phyloP scores from a whole-genome alignment of 2,888 invertebrate species.

The Spilarctia lutea region DNA sequence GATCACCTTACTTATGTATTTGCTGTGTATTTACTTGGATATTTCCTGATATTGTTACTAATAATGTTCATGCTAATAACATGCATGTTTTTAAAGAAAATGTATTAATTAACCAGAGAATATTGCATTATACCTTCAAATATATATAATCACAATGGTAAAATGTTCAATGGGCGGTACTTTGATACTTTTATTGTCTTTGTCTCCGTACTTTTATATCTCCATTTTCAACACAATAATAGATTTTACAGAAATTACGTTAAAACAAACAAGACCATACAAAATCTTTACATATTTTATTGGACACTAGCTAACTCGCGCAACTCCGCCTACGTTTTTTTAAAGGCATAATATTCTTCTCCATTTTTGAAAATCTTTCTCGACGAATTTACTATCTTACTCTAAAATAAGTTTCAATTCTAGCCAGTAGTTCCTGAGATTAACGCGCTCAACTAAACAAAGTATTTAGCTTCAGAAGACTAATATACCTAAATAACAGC shows the following conservation, averaged over 20 bases:
- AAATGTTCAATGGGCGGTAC: background rate
- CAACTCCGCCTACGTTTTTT: no score
- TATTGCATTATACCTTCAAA: background rate
- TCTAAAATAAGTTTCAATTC: no score
- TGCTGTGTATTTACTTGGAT: background rate
- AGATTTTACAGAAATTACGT: background rate
- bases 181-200: background rate
- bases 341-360: no score
- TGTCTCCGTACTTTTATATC: background rate
- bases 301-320: no score
- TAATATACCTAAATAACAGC: background rate
- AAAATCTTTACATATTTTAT: background rate
- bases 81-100: background rate
- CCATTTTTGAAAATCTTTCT: no score
- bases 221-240: background rate
- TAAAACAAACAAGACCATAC: background rate
- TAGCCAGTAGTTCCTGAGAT: no score
- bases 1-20: background rate
- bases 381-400: no score
- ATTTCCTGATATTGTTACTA: background rate
- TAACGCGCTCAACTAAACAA: no score
- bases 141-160: background rate
- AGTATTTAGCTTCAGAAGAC: no score
- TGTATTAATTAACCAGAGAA: background rate
- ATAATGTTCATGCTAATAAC: background rate